These are phyloP conservation scores for Lycaena phlaeas DNA, from an alignment of 2,888 invertebrate genomes.

Conservation along the genomic window DNA sequence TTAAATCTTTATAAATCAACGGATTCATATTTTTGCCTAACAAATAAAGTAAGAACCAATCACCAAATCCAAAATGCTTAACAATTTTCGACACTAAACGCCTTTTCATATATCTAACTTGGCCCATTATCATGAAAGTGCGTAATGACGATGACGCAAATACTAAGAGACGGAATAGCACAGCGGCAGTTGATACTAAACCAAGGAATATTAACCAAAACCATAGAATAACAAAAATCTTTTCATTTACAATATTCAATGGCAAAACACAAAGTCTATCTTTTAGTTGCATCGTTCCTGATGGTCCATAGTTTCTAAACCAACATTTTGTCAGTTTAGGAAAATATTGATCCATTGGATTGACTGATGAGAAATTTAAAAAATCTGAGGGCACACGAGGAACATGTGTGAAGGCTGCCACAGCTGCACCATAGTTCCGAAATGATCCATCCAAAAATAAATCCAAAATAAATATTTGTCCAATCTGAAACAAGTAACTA, in stretches of 20 bases:
- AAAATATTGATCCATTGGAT: constrained; percentile 79
- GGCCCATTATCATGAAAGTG: constrained; percentile 74
- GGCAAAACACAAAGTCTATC: constrained; percentile 83
- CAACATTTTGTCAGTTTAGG: constrained; percentile 80
- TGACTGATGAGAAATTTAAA: constrained; percentile 51
- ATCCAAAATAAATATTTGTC: constrained; percentile 79
- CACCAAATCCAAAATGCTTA: constrained; percentile 74
- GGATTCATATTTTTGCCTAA: constrained; percentile 84
- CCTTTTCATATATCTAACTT: constrained; percentile 67
- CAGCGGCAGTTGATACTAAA: constrained; percentile 72
- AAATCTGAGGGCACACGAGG: constrained; percentile 36
- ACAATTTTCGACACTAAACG: constrained; percentile 67
- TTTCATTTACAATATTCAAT: constrained; percentile 85
- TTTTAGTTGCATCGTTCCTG: constrained; percentile 68
- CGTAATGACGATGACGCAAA: constrained; percentile 73
- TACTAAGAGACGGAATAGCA: constrained; percentile 77
- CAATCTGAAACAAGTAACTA: constrained; percentile 67
- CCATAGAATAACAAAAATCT: constrained; percentile 83
- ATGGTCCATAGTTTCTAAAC: constrained; percentile 72
- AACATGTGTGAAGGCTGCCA: constrained; percentile 55
- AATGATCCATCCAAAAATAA: constrained; percentile 77
- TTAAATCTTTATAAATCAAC: constrained; percentile 75
- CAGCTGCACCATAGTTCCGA: constrained; percentile 71
- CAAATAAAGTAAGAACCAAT: constrained; percentile 85
- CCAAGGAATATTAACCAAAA: constrained; percentile 81